Evolutionary conservation across 2,888 invertebrate genomes (phyloP).

Genomic region (Pherbina coryleti): DNA sequence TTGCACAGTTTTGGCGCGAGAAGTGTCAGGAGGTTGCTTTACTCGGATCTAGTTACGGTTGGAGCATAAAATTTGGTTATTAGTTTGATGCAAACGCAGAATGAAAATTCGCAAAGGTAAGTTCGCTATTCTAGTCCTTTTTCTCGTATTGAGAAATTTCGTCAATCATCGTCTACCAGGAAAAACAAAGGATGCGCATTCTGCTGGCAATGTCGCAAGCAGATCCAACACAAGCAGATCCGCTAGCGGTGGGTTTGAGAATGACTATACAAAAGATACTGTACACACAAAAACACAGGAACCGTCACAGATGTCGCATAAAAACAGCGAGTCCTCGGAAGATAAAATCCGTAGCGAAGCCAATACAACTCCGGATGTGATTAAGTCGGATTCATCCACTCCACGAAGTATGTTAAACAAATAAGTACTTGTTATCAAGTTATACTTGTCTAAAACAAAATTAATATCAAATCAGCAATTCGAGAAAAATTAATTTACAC

Average conservation of each 20-base stretch:
- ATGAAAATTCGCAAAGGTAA: constrained; percentile 18
- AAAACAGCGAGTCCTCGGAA: background rate
- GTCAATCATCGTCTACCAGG: background rate
- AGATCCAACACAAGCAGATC: background rate
- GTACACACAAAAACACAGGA: background rate
- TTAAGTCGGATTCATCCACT: constrained; percentile 48
- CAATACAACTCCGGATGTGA: constrained; percentile 20
- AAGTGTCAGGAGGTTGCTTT: constrained; percentile 1
- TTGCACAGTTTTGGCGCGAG: constrained; percentile 22
- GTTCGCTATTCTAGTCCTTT: background rate
- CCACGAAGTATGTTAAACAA: constrained; percentile 50
- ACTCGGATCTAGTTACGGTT: background rate
- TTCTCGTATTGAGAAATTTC: background rate
- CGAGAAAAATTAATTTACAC: background rate
- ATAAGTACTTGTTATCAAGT: background rate
- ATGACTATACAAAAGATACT: constrained; percentile 1
- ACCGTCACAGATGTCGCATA: background rate
- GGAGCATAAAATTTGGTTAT: background rate
- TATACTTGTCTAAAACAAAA: background rate
- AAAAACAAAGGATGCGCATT: background rate
- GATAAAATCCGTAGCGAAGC: constrained; percentile 11
- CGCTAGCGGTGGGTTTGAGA: background rate
- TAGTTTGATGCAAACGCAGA: background rate
- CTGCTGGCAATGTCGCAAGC: background rate
- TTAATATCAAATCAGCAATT: background rate